Conservation (phyloP, 1,140 invertebrate species). For the Brachionus manjavacas region DNA sequence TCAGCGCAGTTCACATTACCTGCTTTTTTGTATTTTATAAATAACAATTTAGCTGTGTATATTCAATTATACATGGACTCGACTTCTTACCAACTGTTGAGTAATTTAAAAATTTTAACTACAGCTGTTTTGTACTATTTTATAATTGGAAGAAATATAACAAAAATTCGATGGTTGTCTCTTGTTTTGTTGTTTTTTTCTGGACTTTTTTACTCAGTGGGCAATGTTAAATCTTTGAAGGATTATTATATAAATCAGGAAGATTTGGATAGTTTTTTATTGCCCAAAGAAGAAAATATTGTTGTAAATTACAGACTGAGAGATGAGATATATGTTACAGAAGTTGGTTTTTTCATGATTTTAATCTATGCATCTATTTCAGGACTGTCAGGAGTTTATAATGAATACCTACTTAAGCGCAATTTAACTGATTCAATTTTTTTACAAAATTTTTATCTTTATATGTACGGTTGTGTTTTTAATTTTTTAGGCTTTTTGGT, state of each 20-base stretch:
- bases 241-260: not conserved
- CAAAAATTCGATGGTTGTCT: constrained; percentile 28
- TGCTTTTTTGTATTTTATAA: constrained; percentile 52
- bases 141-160: constrained; percentile 52
- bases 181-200: constrained; percentile 13
- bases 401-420: constrained; percentile 54
- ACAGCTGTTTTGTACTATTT: constrained; percentile 54
- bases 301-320: not conserved
- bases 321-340: constrained; percentile 47
- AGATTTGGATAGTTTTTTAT: constrained; percentile 5
- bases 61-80: constrained; percentile 57
- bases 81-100: constrained; percentile 55
- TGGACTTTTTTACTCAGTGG: not conserved
- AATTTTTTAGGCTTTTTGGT: not conserved
- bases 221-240: not conserved
- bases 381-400: constrained; percentile 53
- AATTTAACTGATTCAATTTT: constrained; percentile 46
- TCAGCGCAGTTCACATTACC: constrained; percentile 51
- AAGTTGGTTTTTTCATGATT: constrained; percentile 51
- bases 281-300: not conserved
- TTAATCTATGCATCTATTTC: constrained; percentile 49
- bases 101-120: constrained; percentile 54
- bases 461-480: constrained; percentile 28
- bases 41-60: constrained; percentile 53
- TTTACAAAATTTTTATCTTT: constrained; percentile 41